Evolutionary conservation across 2,797 vertebrate genomes (phyloP).

Genomic region (Mormyrus hasselquistii): DNA sequence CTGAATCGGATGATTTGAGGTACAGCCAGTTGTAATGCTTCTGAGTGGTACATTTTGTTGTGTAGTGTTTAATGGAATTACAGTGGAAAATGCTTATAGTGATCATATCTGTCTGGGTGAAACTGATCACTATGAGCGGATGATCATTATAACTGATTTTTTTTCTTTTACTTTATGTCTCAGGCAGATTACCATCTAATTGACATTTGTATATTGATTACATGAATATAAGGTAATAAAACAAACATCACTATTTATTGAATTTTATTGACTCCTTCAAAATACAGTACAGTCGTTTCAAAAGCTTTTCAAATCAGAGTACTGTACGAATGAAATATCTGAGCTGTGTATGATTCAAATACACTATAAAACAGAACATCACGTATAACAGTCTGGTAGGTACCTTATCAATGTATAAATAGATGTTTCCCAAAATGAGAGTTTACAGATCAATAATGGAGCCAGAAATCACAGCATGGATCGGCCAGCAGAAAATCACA

Average conservation of each 20-base stretch:
- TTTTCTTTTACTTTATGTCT: background rate
- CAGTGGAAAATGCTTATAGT: background rate
- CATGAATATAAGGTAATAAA: background rate
- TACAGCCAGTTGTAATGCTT: background rate
- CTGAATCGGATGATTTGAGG: background rate
- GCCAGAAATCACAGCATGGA: background rate
- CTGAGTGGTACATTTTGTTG: background rate
- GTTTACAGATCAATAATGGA: background rate
- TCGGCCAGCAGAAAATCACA: background rate
- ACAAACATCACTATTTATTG: too few relatives aligned
- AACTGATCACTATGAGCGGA: background rate
- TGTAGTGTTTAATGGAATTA: background rate
- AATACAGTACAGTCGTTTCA: too few relatives aligned
- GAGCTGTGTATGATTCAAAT: too few relatives aligned
- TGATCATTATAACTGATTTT: background rate
- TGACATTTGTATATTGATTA: background rate
- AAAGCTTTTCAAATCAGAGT: too few relatives aligned
- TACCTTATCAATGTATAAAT: background rate
- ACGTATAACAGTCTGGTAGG: background rate
- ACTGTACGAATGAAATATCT: too few relatives aligned
- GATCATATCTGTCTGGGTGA: background rate
- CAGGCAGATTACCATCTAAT: background rate
- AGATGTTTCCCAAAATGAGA: background rate
- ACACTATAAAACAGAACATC: too few relatives aligned
- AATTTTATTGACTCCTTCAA: too few relatives aligned